Evolutionary conservation across 2,888 invertebrate species (phyloP).

Genomic region (Noctua janthina): DNA sequence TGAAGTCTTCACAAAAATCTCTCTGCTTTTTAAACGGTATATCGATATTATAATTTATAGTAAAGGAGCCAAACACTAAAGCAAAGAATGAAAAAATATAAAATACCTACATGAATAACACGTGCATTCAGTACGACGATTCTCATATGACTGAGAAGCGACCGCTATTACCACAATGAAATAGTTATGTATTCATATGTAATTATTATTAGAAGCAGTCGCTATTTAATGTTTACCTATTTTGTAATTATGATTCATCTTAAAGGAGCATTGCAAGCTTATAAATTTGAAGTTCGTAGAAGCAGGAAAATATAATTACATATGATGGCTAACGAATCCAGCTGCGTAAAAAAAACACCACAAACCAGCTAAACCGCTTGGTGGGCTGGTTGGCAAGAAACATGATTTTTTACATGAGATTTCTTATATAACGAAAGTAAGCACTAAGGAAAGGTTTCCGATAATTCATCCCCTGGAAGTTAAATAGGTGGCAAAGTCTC

Average conservation of each 20-base stretch:
- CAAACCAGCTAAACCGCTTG: neutral
- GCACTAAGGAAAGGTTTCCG: neutral
- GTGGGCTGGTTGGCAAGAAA: neutral
- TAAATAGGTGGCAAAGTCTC: neutral
- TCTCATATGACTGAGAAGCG: constrained; percentile 18
- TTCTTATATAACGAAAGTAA: neutral
- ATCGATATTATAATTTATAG: neutral
- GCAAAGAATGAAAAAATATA: neutral
- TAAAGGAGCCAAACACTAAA: neutral
- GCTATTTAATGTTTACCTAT: constrained; percentile 3
- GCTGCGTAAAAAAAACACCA: neutral
- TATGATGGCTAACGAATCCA: neutral
- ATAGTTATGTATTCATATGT: constrained; percentile 1
- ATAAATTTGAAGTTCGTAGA: neutral
- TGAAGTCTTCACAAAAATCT: neutral
- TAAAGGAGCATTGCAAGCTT: neutral
- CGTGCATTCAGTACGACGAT: constrained; percentile 7
- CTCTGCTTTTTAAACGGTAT: neutral
- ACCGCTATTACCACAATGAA: neutral
- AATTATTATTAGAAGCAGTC: constrained; percentile 17
- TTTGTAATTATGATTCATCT: constrained; percentile 3
- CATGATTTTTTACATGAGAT: neutral
- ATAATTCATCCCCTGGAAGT: neutral
- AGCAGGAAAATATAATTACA: neutral
- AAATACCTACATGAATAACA: neutral